Conservation (phyloP, 1,140 invertebrate species). For the Macrosteles quadrilineatus region DNA sequence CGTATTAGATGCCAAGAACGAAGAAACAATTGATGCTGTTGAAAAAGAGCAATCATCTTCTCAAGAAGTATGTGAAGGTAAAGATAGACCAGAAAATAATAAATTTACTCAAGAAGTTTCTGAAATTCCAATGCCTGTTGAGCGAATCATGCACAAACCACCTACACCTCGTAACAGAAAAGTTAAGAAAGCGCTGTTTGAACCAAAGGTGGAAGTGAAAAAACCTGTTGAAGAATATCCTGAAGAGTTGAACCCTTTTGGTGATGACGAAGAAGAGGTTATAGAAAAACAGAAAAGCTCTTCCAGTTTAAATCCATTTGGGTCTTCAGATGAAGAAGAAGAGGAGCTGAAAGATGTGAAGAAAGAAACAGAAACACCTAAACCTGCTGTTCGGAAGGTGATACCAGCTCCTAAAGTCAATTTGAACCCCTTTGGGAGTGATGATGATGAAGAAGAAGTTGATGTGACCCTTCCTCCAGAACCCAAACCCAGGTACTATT, state of each 20-base stretch:
- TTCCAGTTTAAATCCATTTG: slow-evolving; percentile 65
- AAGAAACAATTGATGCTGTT: neutral
- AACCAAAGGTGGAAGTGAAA: neutral
- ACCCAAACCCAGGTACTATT: slow-evolving; percentile 42
- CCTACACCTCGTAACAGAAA: neutral
- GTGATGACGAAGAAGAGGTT: slow-evolving; percentile 61
- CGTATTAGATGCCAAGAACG: neutral
- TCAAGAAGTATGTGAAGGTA: slow-evolving; percentile 43
- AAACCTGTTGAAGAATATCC: slow-evolving; percentile 60
- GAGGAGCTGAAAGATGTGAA: slow-evolving; percentile 48
- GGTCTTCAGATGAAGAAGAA: slow-evolving; percentile 63
- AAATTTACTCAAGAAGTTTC: neutral
- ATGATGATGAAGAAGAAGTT: slow-evolving; percentile 62
- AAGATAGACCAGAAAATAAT: neutral
- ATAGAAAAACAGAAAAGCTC: slow-evolving; percentile 46
- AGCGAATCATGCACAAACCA: neutral
- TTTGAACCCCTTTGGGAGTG: slow-evolving; percentile 69
- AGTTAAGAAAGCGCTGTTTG: neutral
- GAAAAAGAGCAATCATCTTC: slow-evolving; percentile 23
- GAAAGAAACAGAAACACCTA: slow-evolving; percentile 34
- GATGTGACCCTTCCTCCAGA: slow-evolving; percentile 42
- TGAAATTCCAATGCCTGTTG: neutral
- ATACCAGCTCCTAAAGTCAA: slow-evolving; percentile 31
- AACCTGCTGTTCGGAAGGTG: slow-evolving; percentile 6
- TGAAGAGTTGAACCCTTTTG: slow-evolving; percentile 78